These are phyloP conservation scores for Aptenodytes forsteri DNA, from an alignment of 2,113 vertebrate species.

Conservation along the genomic window DNA sequence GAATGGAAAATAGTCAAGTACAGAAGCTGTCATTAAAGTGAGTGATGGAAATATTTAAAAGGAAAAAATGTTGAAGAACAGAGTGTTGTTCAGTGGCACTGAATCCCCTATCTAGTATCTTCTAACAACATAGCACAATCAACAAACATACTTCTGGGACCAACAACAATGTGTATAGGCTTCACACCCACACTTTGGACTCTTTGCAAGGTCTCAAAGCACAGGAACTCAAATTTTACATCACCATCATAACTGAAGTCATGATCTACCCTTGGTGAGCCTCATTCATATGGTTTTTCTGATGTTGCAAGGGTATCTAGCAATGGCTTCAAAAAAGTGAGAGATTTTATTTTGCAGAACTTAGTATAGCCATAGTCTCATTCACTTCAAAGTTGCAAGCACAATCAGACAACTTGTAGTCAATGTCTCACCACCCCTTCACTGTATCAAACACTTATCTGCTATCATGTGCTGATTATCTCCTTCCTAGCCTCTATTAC, in stretches of 20 bases:
- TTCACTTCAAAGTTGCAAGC: neutral
- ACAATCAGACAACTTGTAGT: neutral
- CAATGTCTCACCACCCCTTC: neutral
- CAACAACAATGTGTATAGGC: neutral
- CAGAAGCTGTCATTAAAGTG: slow-evolving; percentile 18
- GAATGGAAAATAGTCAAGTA: slow-evolving; percentile 33
- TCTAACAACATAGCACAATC: neutral
- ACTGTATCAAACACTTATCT: neutral
- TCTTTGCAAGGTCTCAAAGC: neutral
- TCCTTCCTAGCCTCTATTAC: neutral
- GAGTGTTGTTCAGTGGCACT: neutral
- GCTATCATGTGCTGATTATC: neutral
- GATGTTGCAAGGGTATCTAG: neutral
- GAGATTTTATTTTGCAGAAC: neutral
- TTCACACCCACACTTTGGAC: neutral
- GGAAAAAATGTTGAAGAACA: neutral
- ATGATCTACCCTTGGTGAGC: neutral
- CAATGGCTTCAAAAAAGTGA: neutral
- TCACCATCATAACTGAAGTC: neutral
- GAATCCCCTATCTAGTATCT: neutral
- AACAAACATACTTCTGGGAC: neutral
- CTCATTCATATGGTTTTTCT: neutral
- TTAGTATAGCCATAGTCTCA: neutral
- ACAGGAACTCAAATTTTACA: neutral
- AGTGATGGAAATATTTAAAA: slow-evolving; percentile 12